phyloP scores from a whole-genome alignment of 1,140 invertebrate genomes.

The Papilio machaon region DNA sequence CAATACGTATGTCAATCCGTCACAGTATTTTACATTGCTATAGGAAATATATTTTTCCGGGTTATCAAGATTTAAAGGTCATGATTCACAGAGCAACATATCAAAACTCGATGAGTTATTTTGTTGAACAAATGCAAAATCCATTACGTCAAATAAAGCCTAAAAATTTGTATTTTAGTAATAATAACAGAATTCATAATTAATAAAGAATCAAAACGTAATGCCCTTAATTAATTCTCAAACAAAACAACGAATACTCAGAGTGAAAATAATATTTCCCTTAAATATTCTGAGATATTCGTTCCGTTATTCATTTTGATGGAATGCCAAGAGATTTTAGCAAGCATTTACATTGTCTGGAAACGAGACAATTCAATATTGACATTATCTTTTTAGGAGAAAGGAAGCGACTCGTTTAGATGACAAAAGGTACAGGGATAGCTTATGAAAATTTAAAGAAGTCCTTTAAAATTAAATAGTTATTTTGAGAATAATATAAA shows the following conservation, averaged over 20 bases:
- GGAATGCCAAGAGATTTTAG: conserved; percentile 13
- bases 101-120: neutral
- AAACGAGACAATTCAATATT: conserved; percentile 33
- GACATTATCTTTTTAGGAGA: conserved; percentile 10
- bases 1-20: neutral
- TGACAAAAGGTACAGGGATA: neutral
- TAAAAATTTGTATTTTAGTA: too few relatives aligned
- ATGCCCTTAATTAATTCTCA: neutral
- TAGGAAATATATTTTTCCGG: neutral
- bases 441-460: neutral
- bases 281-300: conserved; percentile 15
- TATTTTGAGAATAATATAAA: neutral
- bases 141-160: too few relatives aligned
- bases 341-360: conserved; percentile 27
- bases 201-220: neutral
- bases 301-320: conserved; percentile 8
- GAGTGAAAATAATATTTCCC: conserved; percentile 3
- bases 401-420: conserved; percentile 26
- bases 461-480: conserved; percentile 12
- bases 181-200: neutral
- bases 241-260: conserved; percentile 5
- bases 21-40: neutral
- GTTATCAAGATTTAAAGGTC: neutral
- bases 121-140: neutral
- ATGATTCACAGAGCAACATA: neutral